Percentiles rank a stretch among this genome's conserved stretches.
Evolutionary conservation across 23 tunicate genomes (phyloP).

Genomic region (Ascidia mentula): DNA sequence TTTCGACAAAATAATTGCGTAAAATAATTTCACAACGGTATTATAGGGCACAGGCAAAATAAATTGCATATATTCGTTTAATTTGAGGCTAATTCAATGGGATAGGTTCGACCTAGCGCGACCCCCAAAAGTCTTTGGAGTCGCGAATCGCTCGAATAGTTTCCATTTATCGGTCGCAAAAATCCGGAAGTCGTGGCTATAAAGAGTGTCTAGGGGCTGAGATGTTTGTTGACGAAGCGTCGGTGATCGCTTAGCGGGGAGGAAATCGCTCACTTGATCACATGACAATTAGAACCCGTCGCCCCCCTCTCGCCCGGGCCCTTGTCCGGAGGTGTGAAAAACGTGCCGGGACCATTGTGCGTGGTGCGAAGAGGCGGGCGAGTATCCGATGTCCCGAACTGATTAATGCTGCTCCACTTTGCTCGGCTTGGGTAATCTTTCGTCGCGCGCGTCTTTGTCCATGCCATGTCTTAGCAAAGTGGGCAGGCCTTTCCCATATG

Average conservation of each 20-base stretch:
- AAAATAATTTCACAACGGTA: too few species aligned
- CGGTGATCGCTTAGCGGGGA: background rate
- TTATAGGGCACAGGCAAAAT: too few species aligned
- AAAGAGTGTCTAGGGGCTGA: background rate
- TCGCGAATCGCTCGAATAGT: background rate
- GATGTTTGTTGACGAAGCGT: background rate
- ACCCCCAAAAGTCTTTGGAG: too few species aligned
- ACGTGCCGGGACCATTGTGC: background rate
- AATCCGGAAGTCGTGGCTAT: background rate
- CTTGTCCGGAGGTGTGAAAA: slow-evolving; percentile 8
- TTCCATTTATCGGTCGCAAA: slow-evolving; percentile 8
- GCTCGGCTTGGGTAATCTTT: background rate
- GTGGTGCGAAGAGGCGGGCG: background rate
- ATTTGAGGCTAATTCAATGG: too few species aligned
- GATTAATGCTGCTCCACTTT: slow-evolving; percentile 3
- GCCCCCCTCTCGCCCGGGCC: background rate
- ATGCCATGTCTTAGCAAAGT: background rate
- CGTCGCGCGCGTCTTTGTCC: background rate
- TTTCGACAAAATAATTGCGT: too few species aligned
- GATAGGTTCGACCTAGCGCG: too few species aligned
- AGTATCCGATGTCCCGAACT: background rate
- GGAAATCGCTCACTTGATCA: background rate
- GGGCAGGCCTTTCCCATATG: background rate
- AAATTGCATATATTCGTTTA: too few species aligned
- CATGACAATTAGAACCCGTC: background rate